Evolutionary conservation across 2,797 vertebrate genomes (phyloP).

Genomic region (Champsocephalus esox): DNA sequence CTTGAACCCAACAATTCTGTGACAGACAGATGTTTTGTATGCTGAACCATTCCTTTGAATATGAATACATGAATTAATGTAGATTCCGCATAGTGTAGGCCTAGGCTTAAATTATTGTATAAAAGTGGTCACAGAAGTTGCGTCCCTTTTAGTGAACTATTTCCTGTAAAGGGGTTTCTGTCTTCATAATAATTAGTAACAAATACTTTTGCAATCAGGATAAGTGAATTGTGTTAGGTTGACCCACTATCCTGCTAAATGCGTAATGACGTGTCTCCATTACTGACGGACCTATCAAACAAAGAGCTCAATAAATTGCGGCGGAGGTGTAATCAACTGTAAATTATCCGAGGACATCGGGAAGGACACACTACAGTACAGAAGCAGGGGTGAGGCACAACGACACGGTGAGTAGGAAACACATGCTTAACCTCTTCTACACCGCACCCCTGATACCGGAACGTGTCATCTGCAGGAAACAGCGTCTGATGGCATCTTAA

Average conservation of each 20-base stretch:
- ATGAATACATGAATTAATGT: not conserved
- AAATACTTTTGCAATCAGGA: not conserved
- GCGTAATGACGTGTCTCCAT: constrained; percentile 22
- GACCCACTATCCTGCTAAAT: not conserved
- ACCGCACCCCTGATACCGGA: too few relatives aligned
- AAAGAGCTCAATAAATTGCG: constrained; percentile 9
- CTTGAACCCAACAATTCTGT: not conserved
- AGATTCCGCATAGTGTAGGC: not conserved
- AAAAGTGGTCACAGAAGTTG: not conserved
- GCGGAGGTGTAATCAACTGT: not conserved
- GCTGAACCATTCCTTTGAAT: not conserved
- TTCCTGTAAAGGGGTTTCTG: too few relatives aligned
- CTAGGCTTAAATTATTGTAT: not conserved
- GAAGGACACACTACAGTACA: not conserved
- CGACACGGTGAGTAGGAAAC: not conserved
- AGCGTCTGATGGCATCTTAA: too few relatives aligned
- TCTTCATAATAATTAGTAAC: not conserved
- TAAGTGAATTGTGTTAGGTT: not conserved
- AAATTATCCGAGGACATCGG: not conserved
- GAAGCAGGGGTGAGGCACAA: not conserved
- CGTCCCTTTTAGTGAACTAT: not conserved
- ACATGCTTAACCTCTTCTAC: not conserved
- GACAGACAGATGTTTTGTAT: not conserved
- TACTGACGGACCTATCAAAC: constrained; percentile 2
- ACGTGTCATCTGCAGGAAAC: too few relatives aligned